These are phyloP conservation scores for Argentina silus DNA, from an alignment of 2,797 vertebrate species.

Conservation along the genomic window DNA sequence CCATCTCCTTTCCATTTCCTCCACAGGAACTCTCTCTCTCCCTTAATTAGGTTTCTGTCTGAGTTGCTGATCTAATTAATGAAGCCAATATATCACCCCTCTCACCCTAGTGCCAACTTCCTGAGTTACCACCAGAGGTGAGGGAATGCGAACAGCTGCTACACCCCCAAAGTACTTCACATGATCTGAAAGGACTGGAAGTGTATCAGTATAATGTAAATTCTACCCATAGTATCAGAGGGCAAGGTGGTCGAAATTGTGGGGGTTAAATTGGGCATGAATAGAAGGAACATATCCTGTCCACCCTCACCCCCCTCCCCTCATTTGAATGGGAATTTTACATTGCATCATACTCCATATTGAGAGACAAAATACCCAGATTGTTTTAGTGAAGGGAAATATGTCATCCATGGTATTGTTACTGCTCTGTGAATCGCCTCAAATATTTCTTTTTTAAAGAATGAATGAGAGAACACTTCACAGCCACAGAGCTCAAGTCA, in stretches of 20 bases:
- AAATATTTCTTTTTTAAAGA: slow-evolving; percentile 38
- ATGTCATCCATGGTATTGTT: slow-evolving; percentile 36
- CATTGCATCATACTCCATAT: slow-evolving; percentile 19
- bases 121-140: slow-evolving; percentile 42
- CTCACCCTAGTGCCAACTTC: slow-evolving; percentile 50
- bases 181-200: not conserved
- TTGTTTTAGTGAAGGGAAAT: slow-evolving; percentile 8
- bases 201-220: too few relatives aligned
- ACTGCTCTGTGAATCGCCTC: slow-evolving; percentile 54
- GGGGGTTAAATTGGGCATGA: not conserved
- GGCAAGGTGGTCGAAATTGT: not conserved
- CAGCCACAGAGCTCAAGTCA: slow-evolving; percentile 13
- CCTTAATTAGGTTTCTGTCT: slow-evolving; percentile 60
- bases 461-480: slow-evolving; percentile 24
- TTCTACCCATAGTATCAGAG: not conserved
- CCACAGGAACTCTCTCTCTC: slow-evolving; percentile 1
- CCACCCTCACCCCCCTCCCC: not conserved
- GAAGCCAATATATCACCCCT: slow-evolving; percentile 21
- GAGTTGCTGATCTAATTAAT: slow-evolving; percentile 66
- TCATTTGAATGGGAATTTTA: slow-evolving; percentile 9
- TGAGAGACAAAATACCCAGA: slow-evolving; percentile 22
- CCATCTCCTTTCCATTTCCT: not conserved
- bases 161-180: not conserved
- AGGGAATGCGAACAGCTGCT: slow-evolving; percentile 41
- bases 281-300: not conserved